Evolutionary conservation across 2,797 vertebrate genomes (phyloP), one percentile per base, ranked within the genome.

Genomic region (Allobates femoralis): DNA sequence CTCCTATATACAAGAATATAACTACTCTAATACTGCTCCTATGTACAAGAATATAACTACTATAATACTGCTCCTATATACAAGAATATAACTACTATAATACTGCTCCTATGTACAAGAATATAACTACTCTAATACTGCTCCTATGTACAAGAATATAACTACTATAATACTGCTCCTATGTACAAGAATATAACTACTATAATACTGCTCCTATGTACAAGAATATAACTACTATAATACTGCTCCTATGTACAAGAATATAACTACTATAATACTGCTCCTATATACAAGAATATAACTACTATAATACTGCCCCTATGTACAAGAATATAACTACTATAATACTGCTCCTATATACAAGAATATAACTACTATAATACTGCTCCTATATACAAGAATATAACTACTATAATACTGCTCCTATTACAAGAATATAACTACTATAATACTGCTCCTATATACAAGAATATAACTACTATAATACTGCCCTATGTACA

Each of bases 231-330:
- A 66, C 62, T 66, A 64, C 62, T 64, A 64, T 64, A 64, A 64
- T 64, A 64, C 62, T 64, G n/a, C 62, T 30, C 62, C 62, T 64
- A 64, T 30, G 14, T 64, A 28, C 62, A 58, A 56, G 55, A 56
- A 56, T 56, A 56, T 56, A 56, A 58, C 56, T 58, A 58, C 56
- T 58, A 30, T 58, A 37, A 7, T 7, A 37, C 34, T 26, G 1
- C 32, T 41, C 51, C 21, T 55, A 12, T 62, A 21, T 85, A 15
- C 90, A 97, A 96, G 96, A 97, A 58, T 58, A 58, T 58, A 58
- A 58, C 56, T 58, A 58, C 56, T 56, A 56, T 56, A 56, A 56
- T 56, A 56, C 55, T 56, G 18, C 19, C n/a, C n/a, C n/a, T n/a
- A n/a, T n/a, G n/a, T n/a, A n/a, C n/a, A n/a, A n/a, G n/a, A n/a